phyloP scores from a whole-genome alignment of 2,797 vertebrate species.

The Crenichthys baileyi region DNA sequence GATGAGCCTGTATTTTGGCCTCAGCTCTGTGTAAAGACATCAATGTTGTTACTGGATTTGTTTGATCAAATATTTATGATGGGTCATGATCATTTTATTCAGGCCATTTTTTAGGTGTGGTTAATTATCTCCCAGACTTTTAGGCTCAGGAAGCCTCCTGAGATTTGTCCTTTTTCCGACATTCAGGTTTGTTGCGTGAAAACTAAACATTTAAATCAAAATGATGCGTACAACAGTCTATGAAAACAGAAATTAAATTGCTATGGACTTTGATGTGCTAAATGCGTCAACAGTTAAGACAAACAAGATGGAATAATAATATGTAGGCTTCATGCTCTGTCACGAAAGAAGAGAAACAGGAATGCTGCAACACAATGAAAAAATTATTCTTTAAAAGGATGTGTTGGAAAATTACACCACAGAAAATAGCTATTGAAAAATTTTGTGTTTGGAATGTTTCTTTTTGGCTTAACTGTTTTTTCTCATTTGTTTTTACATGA shows the following conservation, averaged over 20 bases:
- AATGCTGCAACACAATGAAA: background rate
- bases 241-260: conserved; percentile 38
- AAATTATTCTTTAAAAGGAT: background rate
- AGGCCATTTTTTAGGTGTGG: conserved; percentile 18
- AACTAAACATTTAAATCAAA: conserved; percentile 28
- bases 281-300: background rate
- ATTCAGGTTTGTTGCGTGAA: background rate
- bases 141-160: background rate
- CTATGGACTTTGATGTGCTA: background rate
- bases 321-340: too few species aligned
- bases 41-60: conserved; percentile 36
- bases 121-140: conserved; percentile 8
- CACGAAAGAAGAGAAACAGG: background rate
- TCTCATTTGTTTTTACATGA: background rate
- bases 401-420: background rate
- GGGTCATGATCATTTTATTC: conserved; percentile 24
- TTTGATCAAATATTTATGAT: conserved; percentile 31
- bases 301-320: too few species aligned
- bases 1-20: conserved; percentile 28
- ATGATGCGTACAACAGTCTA: conserved; percentile 31
- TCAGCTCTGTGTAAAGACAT: conserved; percentile 16
- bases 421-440: background rate
- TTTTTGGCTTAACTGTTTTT: background rate
- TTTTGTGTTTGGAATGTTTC: background rate
- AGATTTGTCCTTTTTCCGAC: background rate